Percentiles rank a stretch among this genome's conserved stretches.
Conservation (phyloP, 2,113 vertebrate species). For the Tenrec ecaudatus region DNA sequence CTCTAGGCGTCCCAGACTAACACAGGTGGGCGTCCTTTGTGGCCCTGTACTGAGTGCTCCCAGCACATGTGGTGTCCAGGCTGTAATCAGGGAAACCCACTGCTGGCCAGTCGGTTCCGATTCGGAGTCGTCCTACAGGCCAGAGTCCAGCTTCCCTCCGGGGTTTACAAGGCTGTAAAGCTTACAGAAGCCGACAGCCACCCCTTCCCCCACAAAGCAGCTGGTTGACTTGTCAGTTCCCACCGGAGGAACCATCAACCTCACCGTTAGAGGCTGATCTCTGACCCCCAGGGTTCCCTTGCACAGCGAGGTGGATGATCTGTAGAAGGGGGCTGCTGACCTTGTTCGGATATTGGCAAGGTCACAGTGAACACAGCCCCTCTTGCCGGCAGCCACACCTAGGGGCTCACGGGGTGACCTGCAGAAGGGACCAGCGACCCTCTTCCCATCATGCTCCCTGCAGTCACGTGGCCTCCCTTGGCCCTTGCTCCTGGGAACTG, state of each 20-base stretch:
- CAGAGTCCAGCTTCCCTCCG: neutral
- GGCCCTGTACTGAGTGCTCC: neutral
- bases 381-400: neutral
- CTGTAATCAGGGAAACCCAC: neutral
- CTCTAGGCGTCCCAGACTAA: too few relatives aligned
- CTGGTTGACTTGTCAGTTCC: neutral
- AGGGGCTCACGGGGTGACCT: neutral
- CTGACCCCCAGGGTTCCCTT: neutral
- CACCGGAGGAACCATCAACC: neutral
- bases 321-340: neutral
- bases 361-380: neutral
- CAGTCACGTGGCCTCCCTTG: neutral
- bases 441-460: neutral
- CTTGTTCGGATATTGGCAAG: neutral
- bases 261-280: neutral
- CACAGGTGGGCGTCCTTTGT: too few relatives aligned
- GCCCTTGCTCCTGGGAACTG: neutral
- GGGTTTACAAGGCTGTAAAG: neutral
- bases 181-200: neutral
- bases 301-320: rapidly evolving
- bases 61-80: neutral
- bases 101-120: neutral
- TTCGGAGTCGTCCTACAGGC: neutral
- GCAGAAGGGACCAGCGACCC: neutral
- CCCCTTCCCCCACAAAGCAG: neutral